Percentiles rank a stretch among this genome's conserved stretches.
Evolutionary conservation across 2,797 vertebrate species (phyloP).

Genomic region (Iguana delicatissima): DNA sequence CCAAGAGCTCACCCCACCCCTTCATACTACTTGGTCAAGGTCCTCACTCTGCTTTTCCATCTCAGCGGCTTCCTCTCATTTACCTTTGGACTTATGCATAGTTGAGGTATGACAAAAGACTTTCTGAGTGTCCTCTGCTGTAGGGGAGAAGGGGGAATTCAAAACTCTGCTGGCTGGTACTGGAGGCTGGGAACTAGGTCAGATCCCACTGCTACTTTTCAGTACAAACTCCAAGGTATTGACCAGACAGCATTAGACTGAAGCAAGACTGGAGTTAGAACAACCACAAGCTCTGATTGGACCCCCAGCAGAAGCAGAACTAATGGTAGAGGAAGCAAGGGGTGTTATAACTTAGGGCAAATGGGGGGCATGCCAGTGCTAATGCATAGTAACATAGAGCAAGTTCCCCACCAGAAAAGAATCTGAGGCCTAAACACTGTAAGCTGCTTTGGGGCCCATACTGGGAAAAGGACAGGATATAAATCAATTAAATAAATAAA

Average conservation of each 20-base stretch:
- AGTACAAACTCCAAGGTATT: neutral
- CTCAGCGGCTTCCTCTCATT: neutral
- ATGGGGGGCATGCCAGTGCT: neutral
- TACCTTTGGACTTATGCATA: neutral
- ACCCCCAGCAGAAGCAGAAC: conserved; percentile 11
- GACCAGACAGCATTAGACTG: neutral
- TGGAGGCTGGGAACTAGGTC: conserved; percentile 17
- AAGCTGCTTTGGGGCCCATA: too few species aligned
- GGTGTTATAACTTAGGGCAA: neutral
- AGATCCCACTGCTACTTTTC: neutral
- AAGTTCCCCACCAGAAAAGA: neutral
- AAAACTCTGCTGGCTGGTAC: neutral
- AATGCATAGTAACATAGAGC: neutral
- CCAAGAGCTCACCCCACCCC: neutral
- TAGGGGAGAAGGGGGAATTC: neutral
- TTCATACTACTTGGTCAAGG: neutral
- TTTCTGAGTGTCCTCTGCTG: neutral
- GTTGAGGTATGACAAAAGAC: neutral
- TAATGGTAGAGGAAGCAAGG: neutral
- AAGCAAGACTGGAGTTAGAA: conserved; percentile 23
- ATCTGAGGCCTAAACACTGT: neutral
- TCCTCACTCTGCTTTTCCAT: neutral
- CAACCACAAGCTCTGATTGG: conserved; percentile 15
- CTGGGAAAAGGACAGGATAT: too few species aligned
- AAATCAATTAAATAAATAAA: too few species aligned